These are phyloP conservation scores for Eulemur macaco DNA, from an alignment of 2,113 vertebrate species.

Conservation along the genomic window DNA sequence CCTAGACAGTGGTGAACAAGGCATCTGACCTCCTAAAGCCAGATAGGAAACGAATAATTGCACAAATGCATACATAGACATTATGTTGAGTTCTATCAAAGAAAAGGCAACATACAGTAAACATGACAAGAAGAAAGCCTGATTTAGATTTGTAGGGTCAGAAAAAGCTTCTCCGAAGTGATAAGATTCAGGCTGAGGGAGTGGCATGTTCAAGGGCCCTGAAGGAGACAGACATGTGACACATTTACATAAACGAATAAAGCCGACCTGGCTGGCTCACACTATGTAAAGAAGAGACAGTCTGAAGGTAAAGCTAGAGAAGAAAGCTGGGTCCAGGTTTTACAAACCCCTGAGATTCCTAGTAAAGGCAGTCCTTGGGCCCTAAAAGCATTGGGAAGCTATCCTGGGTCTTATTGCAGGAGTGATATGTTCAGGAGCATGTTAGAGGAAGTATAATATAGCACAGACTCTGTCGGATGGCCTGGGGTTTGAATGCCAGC, in stretches of 20 bases:
- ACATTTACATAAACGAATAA: neutral
- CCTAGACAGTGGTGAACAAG: neutral
- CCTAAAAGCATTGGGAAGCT: neutral
- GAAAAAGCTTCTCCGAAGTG: neutral
- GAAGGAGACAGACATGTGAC: neutral
- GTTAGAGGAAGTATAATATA: accelerated
- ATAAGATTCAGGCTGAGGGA: neutral
- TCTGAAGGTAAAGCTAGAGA: neutral
- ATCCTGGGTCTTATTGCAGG: neutral
- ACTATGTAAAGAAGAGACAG: accelerated
- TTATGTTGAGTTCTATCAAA: neutral
- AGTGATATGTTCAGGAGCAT: neutral
- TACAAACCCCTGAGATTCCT: neutral
- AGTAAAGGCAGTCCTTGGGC: neutral
- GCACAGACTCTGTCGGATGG: neutral
- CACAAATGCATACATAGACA: neutral
- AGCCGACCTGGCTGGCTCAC: too few species aligned
- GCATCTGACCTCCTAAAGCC: neutral
- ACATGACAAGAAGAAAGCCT: neutral
- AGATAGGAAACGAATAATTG: neutral
- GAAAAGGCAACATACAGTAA: neutral
- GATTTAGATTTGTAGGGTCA: neutral
- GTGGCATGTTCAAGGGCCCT: neutral
- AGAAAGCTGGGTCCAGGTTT: neutral
- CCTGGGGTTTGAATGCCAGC: neutral